Evolutionary conservation across 2,797 vertebrate species (phyloP), one percentile per base, ranked within the genome.

Genomic region (Decapterus maruadsi): DNA sequence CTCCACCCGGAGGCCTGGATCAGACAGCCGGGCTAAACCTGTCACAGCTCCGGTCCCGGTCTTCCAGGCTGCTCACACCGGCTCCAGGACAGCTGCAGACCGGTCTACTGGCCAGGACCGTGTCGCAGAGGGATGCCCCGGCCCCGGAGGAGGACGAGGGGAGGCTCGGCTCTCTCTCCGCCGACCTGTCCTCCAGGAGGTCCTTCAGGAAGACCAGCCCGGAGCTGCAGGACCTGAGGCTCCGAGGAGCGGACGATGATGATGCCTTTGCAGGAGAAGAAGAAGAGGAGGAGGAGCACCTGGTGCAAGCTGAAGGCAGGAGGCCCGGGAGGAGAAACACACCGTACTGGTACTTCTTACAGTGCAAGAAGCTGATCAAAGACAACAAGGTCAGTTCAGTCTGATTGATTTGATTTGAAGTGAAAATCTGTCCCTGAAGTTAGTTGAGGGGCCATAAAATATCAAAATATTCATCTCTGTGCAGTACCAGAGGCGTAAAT

Each of bases 281-380:
- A 3, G 26, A 26, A 3, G 68, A 82, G 0, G 85, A 84, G 7
- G 46, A 36, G 0, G 83, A 54, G 14, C 83, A 16, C 0, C 50
- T 54, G 56, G 63, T 5, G 34, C 31, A 34, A 40, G 38, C 10
- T 38, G 87, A 53, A 42, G 46, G 38, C 17, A 82, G 72, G 72
- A 90, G 59, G 19, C 26, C 29, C 0, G 84, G 84, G 1, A 91
- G 45, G 8, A 95, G 34, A 73, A 98, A 99, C 83, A 99, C 96
- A 0, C 86, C 95, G 0, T 96, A 97, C 76, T 99, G 98, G 98
- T 99, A 98, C 87, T 97, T 98, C 82, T 71, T 98, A 22, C 95
- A 87, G 70, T 98, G 97, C 90, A 99, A 97, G 85, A 95, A 85
- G 8, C 95, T 98, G 65, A 96, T 99, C 62, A 97, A 91, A 79